Percentiles rank a stretch among this genome's conserved stretches.
Conservation (phyloP, 1,140 invertebrate genomes). For the Drosophila tani region DNA sequence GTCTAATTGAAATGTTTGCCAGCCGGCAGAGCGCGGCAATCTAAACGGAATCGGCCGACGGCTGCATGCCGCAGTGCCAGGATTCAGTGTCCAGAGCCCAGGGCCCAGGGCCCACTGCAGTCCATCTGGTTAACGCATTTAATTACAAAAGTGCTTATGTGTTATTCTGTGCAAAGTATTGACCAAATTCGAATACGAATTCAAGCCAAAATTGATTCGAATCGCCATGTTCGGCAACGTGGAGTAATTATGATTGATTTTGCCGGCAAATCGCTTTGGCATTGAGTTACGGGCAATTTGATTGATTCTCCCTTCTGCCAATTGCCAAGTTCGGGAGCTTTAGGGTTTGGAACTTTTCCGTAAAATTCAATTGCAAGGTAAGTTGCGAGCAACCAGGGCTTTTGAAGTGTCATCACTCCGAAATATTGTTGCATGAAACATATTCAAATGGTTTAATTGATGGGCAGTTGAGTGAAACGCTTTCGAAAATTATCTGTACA, state of each 20-base stretch:
- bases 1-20: constrained; percentile 81
- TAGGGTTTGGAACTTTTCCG: constrained; percentile 13
- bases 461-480: constrained; percentile 3
- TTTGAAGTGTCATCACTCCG: constrained; percentile 16
- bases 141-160: constrained; percentile 81
- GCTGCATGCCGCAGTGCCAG: constrained; percentile 11
- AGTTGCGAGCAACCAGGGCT: constrained; percentile 2
- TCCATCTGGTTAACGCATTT: constrained; percentile 65
- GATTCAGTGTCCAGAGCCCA: not conserved
- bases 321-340: constrained; percentile 5
- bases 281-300: constrained; percentile 50
- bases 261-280: constrained; percentile 29
- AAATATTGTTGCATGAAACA: constrained; percentile 11
- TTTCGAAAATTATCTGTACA: constrained; percentile 6
- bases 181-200: constrained; percentile 43
- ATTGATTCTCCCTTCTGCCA: constrained; percentile 47
- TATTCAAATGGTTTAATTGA: constrained; percentile 20
- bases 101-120: not conserved
- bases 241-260: constrained; percentile 78
- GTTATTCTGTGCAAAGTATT: constrained; percentile 67
- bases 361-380: constrained; percentile 34
- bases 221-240: constrained; percentile 3
- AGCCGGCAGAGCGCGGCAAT: constrained; percentile 29
- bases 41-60: constrained; percentile 32
- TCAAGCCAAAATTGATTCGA: constrained; percentile 12